Base-by-base conservation (phyloP, 2,113 vertebrate genomes). In the Pseudorhombus dupliciocellatus region DNA sequence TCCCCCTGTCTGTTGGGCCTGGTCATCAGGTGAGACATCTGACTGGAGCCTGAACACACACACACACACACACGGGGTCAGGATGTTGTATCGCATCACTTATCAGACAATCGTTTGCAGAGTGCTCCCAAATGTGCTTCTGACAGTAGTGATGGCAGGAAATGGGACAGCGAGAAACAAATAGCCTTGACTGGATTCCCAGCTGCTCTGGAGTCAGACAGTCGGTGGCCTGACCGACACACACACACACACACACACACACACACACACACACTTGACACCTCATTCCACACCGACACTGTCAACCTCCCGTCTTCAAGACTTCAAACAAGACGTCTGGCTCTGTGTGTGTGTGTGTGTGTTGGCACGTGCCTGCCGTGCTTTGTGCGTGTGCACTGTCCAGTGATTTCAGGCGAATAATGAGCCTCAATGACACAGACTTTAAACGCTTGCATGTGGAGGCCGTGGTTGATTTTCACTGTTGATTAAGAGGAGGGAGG, bases 121-220 rank as follows among this genome's bases (percentile, higher is more conserved):
- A 58, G 55, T 22, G 57, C 70, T 64, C 55, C 72, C 64, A 40
- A 62, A 52, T 58, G 50, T 70, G 69, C 63, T 44, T 42, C 24
- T 40, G 76, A 59, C 84, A 64, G 84, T 71, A 81, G 65, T 87
- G 85, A 89, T 88, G 82, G 70, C 77, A 77, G 70, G 71, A 84
- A 90, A 88, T 90, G 83, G 82, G 76, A 70, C 82, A 68, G 87
- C 61, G 77, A 78, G 81, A 90, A 86, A 90, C 78, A 85, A 90
- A 87, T 86, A 76, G 79, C 75, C 9, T 67, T 86, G 83, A 91
- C 78, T 65, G 75, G 73, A 91, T 93, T 91, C 88, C 80, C 91
- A 93, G 92, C 91, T 93, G 92, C 88, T 79, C 34, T 63, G 86
- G 89, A 91, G 90, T 77, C 92, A 86, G 79, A 56, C 61, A 69